Conservation (phyloP, 2,797 vertebrate species). For the Notolabrus celidotus region DNA sequence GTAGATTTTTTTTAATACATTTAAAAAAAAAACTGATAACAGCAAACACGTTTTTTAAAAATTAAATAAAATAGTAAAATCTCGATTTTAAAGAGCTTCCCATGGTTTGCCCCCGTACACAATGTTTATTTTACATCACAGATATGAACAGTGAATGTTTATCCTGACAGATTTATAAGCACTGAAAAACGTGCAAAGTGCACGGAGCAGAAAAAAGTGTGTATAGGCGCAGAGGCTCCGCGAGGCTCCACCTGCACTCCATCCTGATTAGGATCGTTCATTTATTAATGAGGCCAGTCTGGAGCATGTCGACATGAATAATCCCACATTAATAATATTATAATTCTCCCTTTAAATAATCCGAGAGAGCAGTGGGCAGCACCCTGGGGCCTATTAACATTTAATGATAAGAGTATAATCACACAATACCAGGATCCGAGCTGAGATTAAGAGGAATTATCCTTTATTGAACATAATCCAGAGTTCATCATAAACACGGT, state of each 20-base stretch:
- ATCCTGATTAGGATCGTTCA: conserved; percentile 49
- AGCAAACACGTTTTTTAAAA: too few relatives aligned
- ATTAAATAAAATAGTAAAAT: too few relatives aligned
- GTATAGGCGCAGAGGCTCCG: neutral
- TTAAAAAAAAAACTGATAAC: too few relatives aligned
- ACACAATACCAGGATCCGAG: conserved; percentile 8
- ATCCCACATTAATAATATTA: conserved; percentile 55
- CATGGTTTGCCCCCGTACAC: neutral
- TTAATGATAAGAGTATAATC: conserved; percentile 39
- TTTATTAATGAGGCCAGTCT: conserved; percentile 57
- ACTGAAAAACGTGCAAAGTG: conserved; percentile 16
- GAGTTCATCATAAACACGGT: neutral
- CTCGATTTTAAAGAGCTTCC: too few relatives aligned
- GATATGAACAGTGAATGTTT: conserved; percentile 10
- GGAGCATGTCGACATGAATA: conserved; percentile 51
- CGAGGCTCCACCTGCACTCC: neutral
- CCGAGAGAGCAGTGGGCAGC: conserved; percentile 1
- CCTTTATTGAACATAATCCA: neutral
- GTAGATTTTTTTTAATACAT: too few relatives aligned
- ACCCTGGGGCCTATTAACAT: conserved; percentile 36
- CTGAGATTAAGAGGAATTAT: conserved; percentile 3
- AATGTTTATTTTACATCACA: neutral
- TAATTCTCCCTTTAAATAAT: conserved; percentile 40
- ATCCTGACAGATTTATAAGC: conserved; percentile 33
- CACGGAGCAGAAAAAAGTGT: conserved; percentile 19